These are phyloP conservation scores for Syngnathus acus DNA, from an alignment of 2,797 vertebrate genomes.

Conservation along the genomic window DNA sequence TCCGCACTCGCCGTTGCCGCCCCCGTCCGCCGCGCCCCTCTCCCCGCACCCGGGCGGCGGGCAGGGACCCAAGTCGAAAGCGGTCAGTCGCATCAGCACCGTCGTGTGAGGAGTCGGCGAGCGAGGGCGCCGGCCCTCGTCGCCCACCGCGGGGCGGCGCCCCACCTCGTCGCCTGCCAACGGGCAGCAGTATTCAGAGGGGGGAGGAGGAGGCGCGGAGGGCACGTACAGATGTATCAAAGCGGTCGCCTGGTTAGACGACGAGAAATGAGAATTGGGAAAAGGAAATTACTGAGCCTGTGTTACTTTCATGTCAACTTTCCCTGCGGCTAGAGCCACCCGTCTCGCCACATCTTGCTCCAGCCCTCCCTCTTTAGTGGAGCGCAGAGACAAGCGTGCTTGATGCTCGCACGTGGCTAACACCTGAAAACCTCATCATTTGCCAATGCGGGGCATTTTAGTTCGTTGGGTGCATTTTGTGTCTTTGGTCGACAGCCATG, in stretches of 20 bases:
- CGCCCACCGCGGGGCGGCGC: slow-evolving; percentile 38
- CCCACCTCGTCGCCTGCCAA: slow-evolving; percentile 22
- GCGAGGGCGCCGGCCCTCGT: slow-evolving; percentile 11
- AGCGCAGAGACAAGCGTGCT: slow-evolving; percentile 33
- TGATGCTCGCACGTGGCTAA: slow-evolving; percentile 12
- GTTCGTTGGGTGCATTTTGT: slow-evolving; percentile 42
- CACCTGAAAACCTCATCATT: slow-evolving; percentile 24
- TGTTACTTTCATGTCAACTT: slow-evolving; percentile 74
- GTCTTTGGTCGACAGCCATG: slow-evolving; percentile 48
- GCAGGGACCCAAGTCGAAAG: slow-evolving; percentile 78
- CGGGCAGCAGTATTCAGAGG: slow-evolving; percentile 37
- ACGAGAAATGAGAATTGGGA: slow-evolving; percentile 46
- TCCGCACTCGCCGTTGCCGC: slow-evolving; percentile 64
- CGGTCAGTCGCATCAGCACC: slow-evolving; percentile 87
- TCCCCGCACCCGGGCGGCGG: slow-evolving; percentile 62
- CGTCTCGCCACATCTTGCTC: neutral
- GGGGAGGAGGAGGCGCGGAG: slow-evolving; percentile 28
- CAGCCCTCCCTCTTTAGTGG: neutral
- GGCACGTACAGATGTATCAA: slow-evolving; percentile 44
- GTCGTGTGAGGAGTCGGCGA: slow-evolving; percentile 73
- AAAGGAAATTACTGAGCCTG: slow-evolving; percentile 66
- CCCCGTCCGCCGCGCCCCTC: slow-evolving; percentile 64
- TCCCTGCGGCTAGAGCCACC: slow-evolving; percentile 46
- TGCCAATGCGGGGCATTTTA: slow-evolving; percentile 13
- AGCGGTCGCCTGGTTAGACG: slow-evolving; percentile 40